phyloP scores from a whole-genome alignment of 1,140 invertebrate genomes.

The Limonius californicus region DNA sequence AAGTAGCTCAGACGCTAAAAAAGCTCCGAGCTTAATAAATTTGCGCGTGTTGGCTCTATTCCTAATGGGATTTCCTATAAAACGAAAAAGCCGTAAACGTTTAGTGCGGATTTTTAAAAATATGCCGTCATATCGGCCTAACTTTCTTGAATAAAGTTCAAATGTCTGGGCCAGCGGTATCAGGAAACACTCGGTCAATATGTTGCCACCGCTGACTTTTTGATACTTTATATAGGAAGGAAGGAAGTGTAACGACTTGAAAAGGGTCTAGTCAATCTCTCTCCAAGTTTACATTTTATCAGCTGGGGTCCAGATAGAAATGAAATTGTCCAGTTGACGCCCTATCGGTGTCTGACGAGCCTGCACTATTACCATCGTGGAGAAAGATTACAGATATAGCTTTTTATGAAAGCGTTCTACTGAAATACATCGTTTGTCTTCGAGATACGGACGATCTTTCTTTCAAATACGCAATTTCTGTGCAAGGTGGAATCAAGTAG shows the following conservation, averaged over 20 bases:
- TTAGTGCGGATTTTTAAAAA: background rate
- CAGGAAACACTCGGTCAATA: constrained; percentile 5
- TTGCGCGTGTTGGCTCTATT: background rate
- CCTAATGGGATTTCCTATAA: background rate
- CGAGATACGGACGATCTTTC: background rate
- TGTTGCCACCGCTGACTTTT: constrained; percentile 9
- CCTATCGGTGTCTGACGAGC: background rate
- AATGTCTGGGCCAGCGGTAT: background rate
- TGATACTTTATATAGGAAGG: background rate
- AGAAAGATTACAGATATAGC: background rate
- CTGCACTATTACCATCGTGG: background rate
- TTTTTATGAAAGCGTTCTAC: background rate
- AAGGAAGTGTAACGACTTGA: constrained; percentile 6
- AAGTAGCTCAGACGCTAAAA: no score
- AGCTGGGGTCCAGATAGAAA: background rate
- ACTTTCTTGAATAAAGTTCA: constrained; percentile 5
- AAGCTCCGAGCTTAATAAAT: no score
- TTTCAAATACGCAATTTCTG: background rate
- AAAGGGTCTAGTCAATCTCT: constrained; percentile 8
- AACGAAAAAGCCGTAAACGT: background rate
- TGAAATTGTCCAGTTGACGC: constrained; percentile 5
- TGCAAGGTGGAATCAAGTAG: no score
- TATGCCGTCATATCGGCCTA: background rate
- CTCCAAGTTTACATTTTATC: constrained; percentile 12
- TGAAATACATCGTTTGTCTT: background rate